Percentiles rank a stretch among this genome's conserved stretches.
phyloP scores from a whole-genome alignment of 30 jellyfish, hydroid and myxozoan species.

The Phacellophora camtschatica region DNA sequence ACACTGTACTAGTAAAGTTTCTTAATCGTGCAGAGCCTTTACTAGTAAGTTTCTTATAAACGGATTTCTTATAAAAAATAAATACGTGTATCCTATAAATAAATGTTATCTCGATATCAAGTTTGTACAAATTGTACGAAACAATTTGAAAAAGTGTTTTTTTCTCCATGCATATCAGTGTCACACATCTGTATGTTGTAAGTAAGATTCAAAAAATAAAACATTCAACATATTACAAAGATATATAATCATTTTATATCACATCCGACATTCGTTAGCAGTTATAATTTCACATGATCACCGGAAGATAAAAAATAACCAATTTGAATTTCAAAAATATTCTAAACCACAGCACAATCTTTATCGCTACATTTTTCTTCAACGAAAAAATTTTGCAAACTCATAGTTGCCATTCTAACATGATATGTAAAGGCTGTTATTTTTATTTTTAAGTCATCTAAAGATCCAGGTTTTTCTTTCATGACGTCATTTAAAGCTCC shows the following conservation, averaged over 20 bases:
- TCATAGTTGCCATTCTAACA: slow-evolving; percentile 89
- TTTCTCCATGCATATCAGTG: neutral
- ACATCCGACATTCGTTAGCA: too few species aligned
- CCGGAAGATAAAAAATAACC: neutral
- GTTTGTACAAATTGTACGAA: too few species aligned
- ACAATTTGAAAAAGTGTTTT: too few species aligned
- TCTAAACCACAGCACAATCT: slow-evolving; percentile 28
- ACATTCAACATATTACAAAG: too few species aligned
- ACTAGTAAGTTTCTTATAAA: too few species aligned
- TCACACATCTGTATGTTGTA: neutral
- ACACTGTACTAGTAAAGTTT: too few species aligned
- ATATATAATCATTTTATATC: too few species aligned
- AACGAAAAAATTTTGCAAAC: slow-evolving; percentile 61
- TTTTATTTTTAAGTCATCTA: slow-evolving; percentile 76
- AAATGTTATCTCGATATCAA: too few species aligned
- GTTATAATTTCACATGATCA: neutral
- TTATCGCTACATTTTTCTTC: slow-evolving; percentile 39
- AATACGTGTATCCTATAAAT: too few species aligned
- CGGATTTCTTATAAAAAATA: too few species aligned
- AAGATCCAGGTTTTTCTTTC: slow-evolving; percentile 57
- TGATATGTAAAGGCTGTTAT: slow-evolving; percentile 86
- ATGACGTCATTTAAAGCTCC: slow-evolving; percentile 74
- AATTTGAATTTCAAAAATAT: neutral
- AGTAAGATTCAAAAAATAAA: too few species aligned
- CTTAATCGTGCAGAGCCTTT: too few species aligned